A percentile compares a stretch with the other conserved stretches of the same genome.
phyloP scores from a whole-genome alignment of 2,797 vertebrate species.

The Hydrophis major region DNA sequence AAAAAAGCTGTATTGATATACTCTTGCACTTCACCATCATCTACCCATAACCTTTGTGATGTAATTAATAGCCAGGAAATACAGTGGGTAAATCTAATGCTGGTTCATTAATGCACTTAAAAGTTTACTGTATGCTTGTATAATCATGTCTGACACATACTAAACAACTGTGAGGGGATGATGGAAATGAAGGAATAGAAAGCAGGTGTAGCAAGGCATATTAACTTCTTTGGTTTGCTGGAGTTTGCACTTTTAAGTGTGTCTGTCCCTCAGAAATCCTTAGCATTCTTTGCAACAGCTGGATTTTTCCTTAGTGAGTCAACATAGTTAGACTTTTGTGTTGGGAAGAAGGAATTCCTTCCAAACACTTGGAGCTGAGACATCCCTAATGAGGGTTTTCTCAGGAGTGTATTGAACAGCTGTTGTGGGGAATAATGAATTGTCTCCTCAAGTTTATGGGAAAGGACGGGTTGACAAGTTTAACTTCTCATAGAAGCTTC shows the following conservation, averaged over 20 bases:
- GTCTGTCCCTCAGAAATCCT: fast-evolving
- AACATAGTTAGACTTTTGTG: neutral
- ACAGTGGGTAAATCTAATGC: neutral
- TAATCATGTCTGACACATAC: neutral
- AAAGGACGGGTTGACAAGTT: slow-evolving; percentile 34
- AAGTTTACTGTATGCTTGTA: neutral
- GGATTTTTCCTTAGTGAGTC: neutral
- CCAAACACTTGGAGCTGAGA: neutral
- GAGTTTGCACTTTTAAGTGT: neutral
- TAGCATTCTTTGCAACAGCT: slow-evolving; percentile 35
- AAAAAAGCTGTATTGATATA: neutral
- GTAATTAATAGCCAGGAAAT: neutral
- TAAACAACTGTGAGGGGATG: slow-evolving; percentile 17
- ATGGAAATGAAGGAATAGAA: slow-evolving; percentile 23
- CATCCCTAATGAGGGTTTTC: slow-evolving; percentile 16
- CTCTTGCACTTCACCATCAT: neutral
- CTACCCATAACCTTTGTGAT: neutral
- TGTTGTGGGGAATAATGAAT: slow-evolving; percentile 16
- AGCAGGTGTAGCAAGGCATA: slow-evolving; percentile 8
- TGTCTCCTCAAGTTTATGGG: slow-evolving; percentile 47
- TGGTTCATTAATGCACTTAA: neutral
- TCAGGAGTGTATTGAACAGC: slow-evolving; percentile 17
- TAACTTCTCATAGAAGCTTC: neutral
- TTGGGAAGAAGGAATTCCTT: neutral
- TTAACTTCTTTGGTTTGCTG: neutral